These are phyloP conservation scores for Hermaeophaga mercurialis DNA, from an alignment of 2,888 invertebrate genomes.

Conservation along the genomic window DNA sequence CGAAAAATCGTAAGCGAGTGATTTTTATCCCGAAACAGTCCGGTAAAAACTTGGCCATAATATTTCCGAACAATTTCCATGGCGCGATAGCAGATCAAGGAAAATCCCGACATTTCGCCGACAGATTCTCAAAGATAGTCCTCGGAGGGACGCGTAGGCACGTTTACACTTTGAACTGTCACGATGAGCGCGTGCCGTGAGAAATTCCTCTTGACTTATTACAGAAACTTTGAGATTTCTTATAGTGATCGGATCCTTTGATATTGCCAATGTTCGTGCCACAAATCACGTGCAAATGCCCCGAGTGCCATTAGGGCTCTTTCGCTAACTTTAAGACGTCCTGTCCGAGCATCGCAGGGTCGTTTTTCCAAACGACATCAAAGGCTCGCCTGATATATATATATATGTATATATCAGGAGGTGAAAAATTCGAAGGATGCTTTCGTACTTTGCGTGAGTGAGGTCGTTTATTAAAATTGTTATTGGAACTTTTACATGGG, in stretches of 20 bases:
- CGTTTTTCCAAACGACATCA: conserved; percentile 30
- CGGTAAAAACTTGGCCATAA: conserved; percentile 13
- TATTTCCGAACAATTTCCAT: conserved; percentile 21
- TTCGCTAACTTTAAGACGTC: conserved; percentile 32
- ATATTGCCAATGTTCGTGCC: conserved; percentile 40
- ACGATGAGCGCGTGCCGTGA: conserved; percentile 42
- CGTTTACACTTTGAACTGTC: conserved; percentile 44
- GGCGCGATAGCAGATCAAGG: conserved; percentile 15
- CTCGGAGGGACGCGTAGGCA: conserved; percentile 35
- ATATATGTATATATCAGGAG: no score
- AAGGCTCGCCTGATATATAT: conserved; percentile 25
- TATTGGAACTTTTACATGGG: conserved; percentile 23
- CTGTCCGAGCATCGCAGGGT: conserved; percentile 24
- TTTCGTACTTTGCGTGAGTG: conserved; percentile 19
- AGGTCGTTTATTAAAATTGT: conserved; percentile 30
- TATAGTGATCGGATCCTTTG: conserved; percentile 41
- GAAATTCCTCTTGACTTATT: conserved; percentile 47
- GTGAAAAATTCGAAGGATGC: conserved; percentile 28
- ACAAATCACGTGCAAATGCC: conserved; percentile 43
- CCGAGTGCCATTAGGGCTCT: conserved; percentile 37
- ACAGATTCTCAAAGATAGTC: conserved; percentile 25
- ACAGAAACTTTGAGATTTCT: conserved; percentile 46
- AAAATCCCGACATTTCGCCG: conserved; percentile 10
- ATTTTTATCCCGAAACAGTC: conserved; percentile 13
- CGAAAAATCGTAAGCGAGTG: background rate